phyloP scores from a whole-genome alignment of 2,113 vertebrate genomes.

The Chaenocephalus aceratus region DNA sequence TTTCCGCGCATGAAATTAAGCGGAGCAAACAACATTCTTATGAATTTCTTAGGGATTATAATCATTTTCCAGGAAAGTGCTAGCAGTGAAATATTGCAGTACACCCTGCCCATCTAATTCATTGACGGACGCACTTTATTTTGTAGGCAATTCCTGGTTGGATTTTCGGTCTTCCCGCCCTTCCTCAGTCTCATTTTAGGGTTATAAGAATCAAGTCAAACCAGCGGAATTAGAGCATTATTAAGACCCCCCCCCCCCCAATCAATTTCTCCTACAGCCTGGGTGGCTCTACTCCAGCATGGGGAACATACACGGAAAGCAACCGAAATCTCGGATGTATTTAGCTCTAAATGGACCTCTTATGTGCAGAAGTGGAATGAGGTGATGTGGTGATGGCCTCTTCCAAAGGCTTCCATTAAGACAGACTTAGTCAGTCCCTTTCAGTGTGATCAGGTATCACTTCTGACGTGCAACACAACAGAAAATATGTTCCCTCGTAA shows the following conservation, averaged over 20 bases:
- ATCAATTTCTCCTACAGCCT: conserved; percentile 52
- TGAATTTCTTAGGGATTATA: conserved; percentile 56
- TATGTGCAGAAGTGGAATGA: conserved; percentile 46
- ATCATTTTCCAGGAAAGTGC: conserved; percentile 43
- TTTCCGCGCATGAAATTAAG: conserved; percentile 44
- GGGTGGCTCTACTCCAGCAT: conserved; percentile 46
- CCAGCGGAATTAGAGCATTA: background rate
- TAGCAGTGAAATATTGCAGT: too few relatives aligned
- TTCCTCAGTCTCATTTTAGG: conserved; percentile 36
- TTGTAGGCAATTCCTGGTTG: conserved; percentile 54
- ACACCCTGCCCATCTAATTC: conserved; percentile 36
- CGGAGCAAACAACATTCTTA: conserved; percentile 44
- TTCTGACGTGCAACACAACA: conserved; percentile 15
- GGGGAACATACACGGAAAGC: conserved; percentile 29
- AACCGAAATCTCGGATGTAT: conserved; percentile 39
- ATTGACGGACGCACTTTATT: conserved; percentile 67
- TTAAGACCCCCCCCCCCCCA: conserved; percentile 49
- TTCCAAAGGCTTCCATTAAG: conserved; percentile 26
- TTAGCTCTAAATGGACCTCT: conserved; percentile 60
- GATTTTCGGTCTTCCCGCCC: conserved; percentile 36
- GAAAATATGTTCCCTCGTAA: conserved; percentile 13
- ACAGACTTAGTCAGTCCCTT: background rate
- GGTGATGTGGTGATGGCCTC: conserved; percentile 54
- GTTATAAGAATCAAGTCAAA: too few relatives aligned
- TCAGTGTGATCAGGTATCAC: conserved; percentile 37